These are phyloP conservation scores for Candidula unifasciata DNA, from an alignment of 2,888 invertebrate species.

Conservation along the genomic window DNA sequence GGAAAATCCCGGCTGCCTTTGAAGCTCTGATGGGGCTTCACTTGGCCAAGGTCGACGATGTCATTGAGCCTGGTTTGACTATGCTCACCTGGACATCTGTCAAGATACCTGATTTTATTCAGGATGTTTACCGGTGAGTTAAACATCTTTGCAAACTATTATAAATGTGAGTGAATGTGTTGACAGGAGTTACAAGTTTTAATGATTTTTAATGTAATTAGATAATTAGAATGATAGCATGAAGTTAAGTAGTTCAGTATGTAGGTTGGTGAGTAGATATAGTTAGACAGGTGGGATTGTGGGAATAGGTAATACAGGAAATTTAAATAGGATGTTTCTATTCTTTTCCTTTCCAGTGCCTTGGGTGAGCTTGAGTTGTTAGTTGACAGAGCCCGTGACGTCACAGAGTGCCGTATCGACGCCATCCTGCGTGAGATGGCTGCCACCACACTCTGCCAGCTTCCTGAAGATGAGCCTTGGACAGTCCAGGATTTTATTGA, in stretches of 20 bases:
- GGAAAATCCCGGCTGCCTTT: constrained; percentile 85
- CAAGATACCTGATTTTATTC: constrained; percentile 83
- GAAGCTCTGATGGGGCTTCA: constrained; percentile 93
- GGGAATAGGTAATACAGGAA: too few relatives aligned
- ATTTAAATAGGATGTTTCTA: too few relatives aligned
- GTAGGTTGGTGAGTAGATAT: too few relatives aligned
- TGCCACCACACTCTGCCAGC: constrained; percentile 86
- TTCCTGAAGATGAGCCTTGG: constrained; percentile 92
- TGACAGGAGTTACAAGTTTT: too few relatives aligned
- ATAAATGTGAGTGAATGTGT: too few relatives aligned
- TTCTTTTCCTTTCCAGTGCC: constrained; percentile 78
- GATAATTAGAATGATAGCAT: too few relatives aligned
- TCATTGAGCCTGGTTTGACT: constrained; percentile 86
- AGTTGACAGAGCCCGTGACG: constrained; percentile 79
- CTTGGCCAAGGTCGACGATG: constrained; percentile 87
- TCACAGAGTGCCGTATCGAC: constrained; percentile 84
- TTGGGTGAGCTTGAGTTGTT: constrained; percentile 88
- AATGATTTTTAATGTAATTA: too few relatives aligned
- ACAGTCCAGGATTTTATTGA: constrained; percentile 90
- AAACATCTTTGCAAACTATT: not conserved
- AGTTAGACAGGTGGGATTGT: too few relatives aligned
- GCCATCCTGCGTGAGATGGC: constrained; percentile 93
- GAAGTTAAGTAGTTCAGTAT: too few relatives aligned
- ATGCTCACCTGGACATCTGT: constrained; percentile 91
- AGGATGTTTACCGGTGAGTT: constrained; percentile 81